Base-by-base conservation (phyloP, 1,140 invertebrate species). In the Drosophila kurseongensis region DNA sequence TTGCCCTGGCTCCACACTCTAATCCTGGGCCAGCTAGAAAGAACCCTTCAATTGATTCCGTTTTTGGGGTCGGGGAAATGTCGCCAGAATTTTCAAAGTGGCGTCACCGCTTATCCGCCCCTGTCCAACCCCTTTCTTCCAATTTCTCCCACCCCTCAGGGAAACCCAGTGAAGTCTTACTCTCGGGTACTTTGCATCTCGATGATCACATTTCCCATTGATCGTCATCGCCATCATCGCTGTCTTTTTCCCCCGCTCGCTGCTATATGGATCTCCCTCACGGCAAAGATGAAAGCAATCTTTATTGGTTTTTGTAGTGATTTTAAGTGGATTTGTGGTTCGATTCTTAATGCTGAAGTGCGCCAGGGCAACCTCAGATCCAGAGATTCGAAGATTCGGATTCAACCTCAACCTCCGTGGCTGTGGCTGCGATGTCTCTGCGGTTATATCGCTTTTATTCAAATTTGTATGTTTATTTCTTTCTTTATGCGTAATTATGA, bases 251-350 rank as follows among this genome's bases (percentile, higher is more conserved):
- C 14, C 16, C 16, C 23, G 32, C 61, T 32, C 40, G 51, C 29
- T 5, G 47, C 41, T 32, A 7, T 8, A 8, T 56, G 72, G 32
- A 44, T 68, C 62, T 42, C 79, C 60, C 72, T 44, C 67, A 74
- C 84, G 84, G 84, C 73, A 72, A 63, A 89, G 85, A 90, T 89
- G 65, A 89, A 89, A 89, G 84, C 69, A 71, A 75, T 89, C 73
- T 89, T 89, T 90, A 89, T 89, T 80, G 84, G 80, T 84, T 88
- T 88, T 78, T 84, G 84, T 89, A 89, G 84, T 89, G 84, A 89
- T 89, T 89, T 90, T 89, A 89, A 89, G 84, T 89, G 84, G 84
- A 89, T 90, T 89, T 89, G 85, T 89, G 80, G 84, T 84, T 89
- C 84, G 85, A 89, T 84, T 89, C 80, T 89, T 89, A 90, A 89